Evolutionary conservation across 1,140 invertebrate species (phyloP).

Genomic region (Muscidifurax raptorellus): DNA sequence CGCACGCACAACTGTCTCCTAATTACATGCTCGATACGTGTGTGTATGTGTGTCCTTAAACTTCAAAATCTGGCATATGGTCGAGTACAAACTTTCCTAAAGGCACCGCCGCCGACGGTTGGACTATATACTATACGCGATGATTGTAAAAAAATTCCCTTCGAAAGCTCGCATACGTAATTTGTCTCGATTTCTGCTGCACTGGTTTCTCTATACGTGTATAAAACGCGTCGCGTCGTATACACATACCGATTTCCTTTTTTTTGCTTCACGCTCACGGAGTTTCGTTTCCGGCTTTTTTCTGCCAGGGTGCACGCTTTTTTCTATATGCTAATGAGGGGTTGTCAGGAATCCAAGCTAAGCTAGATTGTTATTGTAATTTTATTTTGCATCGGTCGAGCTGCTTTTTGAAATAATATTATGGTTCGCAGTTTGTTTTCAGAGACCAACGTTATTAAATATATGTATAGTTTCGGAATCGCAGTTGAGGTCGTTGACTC

Average conservation of each 20-base stretch:
- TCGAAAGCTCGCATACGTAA: background rate
- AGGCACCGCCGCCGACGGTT: background rate
- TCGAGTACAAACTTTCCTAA: background rate
- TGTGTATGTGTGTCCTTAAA: background rate
- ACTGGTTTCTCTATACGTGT: background rate
- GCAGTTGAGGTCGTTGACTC: too few relatives aligned
- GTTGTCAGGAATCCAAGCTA: background rate
- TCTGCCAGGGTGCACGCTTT: background rate
- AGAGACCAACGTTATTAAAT: too few relatives aligned
- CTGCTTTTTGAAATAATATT: too few relatives aligned
- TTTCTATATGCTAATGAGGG: background rate
- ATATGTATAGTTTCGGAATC: too few relatives aligned
- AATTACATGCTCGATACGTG: background rate
- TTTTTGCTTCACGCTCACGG: background rate
- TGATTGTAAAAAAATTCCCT: background rate
- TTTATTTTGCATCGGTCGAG: background rate
- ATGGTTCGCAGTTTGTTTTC: too few relatives aligned
- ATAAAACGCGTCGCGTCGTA: background rate
- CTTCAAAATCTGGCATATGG: conserved; percentile 4
- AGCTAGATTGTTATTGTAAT: background rate
- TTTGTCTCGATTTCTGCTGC: background rate
- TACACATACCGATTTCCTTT: background rate
- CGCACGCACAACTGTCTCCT: background rate
- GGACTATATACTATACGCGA: background rate
- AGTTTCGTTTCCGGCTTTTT: conserved; percentile 2